These are phyloP conservation scores for Passerculus sandwichensis DNA, from an alignment of 2,797 vertebrate species.

Conservation along the genomic window DNA sequence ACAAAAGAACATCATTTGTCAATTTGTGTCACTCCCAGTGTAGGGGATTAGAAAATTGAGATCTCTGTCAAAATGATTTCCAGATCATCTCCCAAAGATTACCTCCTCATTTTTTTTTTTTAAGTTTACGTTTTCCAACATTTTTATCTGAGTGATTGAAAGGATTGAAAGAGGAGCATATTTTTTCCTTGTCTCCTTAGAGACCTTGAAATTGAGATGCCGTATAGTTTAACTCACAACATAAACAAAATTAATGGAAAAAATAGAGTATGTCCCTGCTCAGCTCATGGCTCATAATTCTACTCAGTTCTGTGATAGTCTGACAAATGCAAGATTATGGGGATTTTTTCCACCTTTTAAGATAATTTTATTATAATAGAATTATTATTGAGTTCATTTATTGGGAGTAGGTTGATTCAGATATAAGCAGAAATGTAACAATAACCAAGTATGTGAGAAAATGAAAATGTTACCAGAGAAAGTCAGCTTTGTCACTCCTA, in stretches of 20 bases:
- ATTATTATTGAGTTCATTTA: background rate
- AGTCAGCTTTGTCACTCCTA: background rate
- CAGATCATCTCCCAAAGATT: constrained; percentile 12
- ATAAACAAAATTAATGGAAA: background rate
- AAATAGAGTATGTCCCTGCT: background rate
- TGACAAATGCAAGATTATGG: background rate
- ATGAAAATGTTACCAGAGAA: background rate
- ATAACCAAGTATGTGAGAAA: background rate
- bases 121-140: background rate
- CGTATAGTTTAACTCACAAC: background rate
- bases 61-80: constrained; percentile 27
- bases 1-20: background rate
- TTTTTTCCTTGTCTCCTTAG: background rate
- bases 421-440: background rate
- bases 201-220: background rate
- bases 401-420: background rate
- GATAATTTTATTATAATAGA: background rate
- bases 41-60: constrained; percentile 10
- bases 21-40: background rate
- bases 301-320: background rate
- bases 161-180: background rate
- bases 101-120: background rate
- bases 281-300: background rate
- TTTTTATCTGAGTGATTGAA: background rate
- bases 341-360: background rate